A percentile compares a stretch with the other conserved stretches of the same genome.
Evolutionary conservation across 2,113 vertebrate genomes (phyloP).

Genomic region (Erinaceus europaeus): DNA sequence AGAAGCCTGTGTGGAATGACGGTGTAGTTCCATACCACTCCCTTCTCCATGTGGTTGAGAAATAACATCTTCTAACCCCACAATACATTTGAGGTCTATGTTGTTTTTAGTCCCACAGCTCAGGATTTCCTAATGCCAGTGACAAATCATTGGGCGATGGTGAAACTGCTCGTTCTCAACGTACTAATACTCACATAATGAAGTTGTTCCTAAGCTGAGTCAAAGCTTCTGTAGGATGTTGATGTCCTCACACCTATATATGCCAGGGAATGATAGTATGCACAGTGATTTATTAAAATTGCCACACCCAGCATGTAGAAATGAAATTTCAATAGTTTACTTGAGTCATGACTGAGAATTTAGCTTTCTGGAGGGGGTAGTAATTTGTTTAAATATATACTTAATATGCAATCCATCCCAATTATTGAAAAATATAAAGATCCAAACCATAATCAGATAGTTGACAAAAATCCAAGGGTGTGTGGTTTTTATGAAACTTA

Average conservation of each 20-base stretch:
- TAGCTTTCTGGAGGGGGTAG: background rate
- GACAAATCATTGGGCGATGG: background rate
- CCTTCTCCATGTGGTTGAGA: conserved; percentile 1
- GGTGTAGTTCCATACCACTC: background rate
- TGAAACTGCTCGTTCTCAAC: background rate
- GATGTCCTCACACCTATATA: background rate
- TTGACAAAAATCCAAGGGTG: background rate
- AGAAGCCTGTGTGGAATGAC: background rate
- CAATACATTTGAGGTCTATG: background rate
- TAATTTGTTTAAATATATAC: background rate
- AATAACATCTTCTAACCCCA: background rate
- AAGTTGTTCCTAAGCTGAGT: conserved; percentile 7
- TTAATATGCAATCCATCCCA: background rate
- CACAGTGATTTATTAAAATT: background rate
- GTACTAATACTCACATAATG: background rate
- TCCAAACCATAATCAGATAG: background rate
- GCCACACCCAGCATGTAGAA: background rate
- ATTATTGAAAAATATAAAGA: conserved; percentile 2
- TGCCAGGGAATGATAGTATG: background rate
- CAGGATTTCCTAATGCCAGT: background rate
- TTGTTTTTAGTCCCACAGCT: background rate
- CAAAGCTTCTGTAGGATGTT: conserved; percentile 11
- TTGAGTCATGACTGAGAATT: background rate
- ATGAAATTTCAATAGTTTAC: background rate
- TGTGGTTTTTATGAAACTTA: background rate